Percentiles rank a stretch among this genome's conserved stretches.
These are phyloP conservation scores for Lycophotia porphyrea DNA, from an alignment of 2,888 invertebrate genomes.

Conservation along the genomic window DNA sequence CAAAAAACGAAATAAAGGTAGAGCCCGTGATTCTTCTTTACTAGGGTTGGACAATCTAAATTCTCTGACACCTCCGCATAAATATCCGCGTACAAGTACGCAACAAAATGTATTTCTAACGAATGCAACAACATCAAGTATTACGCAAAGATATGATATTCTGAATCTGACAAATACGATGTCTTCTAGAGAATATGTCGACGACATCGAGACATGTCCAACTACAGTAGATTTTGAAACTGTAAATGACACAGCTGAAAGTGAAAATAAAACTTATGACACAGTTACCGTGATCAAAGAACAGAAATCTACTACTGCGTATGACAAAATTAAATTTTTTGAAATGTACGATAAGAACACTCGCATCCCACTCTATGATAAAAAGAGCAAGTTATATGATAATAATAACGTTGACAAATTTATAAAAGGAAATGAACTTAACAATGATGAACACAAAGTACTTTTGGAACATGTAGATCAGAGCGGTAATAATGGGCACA, in stretches of 20 bases:
- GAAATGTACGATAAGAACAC: conserved; percentile 83
- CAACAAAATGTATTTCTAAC: neutral
- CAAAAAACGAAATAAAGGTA: conserved; percentile 37
- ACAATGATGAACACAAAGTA: conserved; percentile 58
- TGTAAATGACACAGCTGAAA: conserved; percentile 6
- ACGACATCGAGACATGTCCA: conserved; percentile 53
- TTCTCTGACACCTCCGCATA: conserved; percentile 38
- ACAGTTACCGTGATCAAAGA: conserved; percentile 1
- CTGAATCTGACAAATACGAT: neutral
- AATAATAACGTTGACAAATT: conserved; percentile 49
- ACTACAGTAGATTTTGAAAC: conserved; percentile 33
- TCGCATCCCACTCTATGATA: conserved; percentile 38
- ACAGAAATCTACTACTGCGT: conserved; percentile 58
- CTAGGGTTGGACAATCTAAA: conserved; percentile 46
- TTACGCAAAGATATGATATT: neutral
- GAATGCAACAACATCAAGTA: conserved; percentile 5
- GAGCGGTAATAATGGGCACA: conserved; percentile 61
- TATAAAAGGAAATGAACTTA: conserved; percentile 52
- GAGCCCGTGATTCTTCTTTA: conserved; percentile 48
- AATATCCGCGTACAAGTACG: conserved; percentile 17
- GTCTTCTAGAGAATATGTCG: conserved; percentile 6
- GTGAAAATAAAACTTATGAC: conserved; percentile 6
- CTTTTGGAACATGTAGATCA: conserved; percentile 71
- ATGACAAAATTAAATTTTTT: conserved; percentile 85
- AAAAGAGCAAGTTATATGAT: conserved; percentile 47